phyloP scores from a whole-genome alignment of 2,888 invertebrate genomes.

The Brachylomia viminalis region DNA sequence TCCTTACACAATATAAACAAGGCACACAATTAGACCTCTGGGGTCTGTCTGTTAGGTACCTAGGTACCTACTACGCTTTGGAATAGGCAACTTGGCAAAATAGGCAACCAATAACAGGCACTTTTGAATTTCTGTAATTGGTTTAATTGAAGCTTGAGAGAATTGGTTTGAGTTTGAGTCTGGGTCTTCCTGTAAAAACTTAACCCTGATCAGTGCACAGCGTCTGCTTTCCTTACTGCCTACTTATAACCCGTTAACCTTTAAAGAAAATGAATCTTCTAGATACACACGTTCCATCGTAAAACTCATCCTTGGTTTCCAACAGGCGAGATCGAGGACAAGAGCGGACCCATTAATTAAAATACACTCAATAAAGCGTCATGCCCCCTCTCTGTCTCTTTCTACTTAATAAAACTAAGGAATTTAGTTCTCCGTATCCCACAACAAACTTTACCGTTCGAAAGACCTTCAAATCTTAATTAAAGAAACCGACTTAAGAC shows the following conservation, averaged over 20 bases:
- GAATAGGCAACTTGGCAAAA: too few relatives aligned
- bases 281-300: constrained; percentile 1
- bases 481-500: constrained; percentile 49
- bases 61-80: too few relatives aligned
- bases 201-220: not conserved
- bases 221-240: not conserved
- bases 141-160: too few relatives aligned
- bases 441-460: constrained; percentile 31
- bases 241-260: not conserved
- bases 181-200: not conserved
- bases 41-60: too few relatives aligned
- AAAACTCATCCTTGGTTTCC: not conserved
- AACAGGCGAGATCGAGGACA: constrained; percentile 4
- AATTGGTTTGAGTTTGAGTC: too few relatives aligned
- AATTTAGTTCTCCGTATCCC: constrained; percentile 4
- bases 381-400: too few relatives aligned
- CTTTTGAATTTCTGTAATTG: too few relatives aligned
- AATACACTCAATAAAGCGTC: constrained; percentile 20
- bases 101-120: too few relatives aligned
- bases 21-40: too few relatives aligned
- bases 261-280: not conserved
- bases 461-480: constrained; percentile 53
- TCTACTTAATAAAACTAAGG: constrained; percentile 28
- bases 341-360: constrained; percentile 11
- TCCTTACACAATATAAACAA: too few relatives aligned